Conservation (phyloP, 2,113 vertebrate species). For the Anarhynchus alexandrinus region DNA sequence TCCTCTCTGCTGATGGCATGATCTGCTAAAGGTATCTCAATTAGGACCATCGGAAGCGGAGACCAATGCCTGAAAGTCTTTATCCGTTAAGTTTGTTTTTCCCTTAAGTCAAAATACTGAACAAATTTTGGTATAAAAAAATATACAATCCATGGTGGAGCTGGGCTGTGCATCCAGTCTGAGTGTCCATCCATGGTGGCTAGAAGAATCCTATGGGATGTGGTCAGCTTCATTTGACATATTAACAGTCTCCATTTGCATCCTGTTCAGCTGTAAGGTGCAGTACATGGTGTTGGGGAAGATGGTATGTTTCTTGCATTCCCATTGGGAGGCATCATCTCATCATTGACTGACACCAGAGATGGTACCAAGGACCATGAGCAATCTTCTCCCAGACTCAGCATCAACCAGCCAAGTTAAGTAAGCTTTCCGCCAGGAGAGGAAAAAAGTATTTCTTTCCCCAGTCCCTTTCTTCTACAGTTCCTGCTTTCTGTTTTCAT, state of each 20-base stretch:
- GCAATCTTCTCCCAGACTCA: neutral
- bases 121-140: neutral
- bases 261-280: neutral
- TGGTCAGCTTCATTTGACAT: neutral
- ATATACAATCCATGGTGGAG: neutral
- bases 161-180: neutral
- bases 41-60: neutral
- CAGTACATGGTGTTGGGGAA: neutral
- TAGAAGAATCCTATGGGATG: neutral
- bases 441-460: neutral
- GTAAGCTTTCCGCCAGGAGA: neutral
- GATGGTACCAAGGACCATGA: neutral
- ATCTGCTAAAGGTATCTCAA: neutral
- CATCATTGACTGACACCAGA: neutral
- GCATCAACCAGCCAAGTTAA: neutral
- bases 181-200: neutral
- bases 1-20: neutral
- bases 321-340: neutral
- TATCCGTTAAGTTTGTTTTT: neutral
- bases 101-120: neutral
- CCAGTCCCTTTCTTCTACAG: neutral
- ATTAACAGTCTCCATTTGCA: neutral
- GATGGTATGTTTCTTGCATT: neutral
- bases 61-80: neutral
- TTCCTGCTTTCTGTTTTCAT: neutral